Evolutionary conservation across 2,113 vertebrate genomes (phyloP).

Genomic region (Turdus rufiventris): DNA sequence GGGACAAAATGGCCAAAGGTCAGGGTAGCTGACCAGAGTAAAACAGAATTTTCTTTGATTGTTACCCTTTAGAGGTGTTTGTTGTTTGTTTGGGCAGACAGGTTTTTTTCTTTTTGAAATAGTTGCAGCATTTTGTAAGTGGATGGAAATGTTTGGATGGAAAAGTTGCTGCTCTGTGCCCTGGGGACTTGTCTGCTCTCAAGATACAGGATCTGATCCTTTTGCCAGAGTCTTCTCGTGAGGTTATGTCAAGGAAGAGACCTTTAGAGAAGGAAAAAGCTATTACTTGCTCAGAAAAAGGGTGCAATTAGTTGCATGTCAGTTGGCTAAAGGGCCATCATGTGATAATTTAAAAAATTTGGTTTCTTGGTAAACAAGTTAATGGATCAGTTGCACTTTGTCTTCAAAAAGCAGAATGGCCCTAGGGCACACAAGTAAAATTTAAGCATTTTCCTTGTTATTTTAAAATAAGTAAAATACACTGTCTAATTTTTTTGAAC

Average conservation of each 20-base stretch:
- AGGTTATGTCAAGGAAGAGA: not conserved
- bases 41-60: not conserved
- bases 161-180: not conserved
- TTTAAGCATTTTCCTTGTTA: slow-evolving; percentile 5
- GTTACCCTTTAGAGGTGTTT: not conserved
- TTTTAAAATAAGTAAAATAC: slow-evolving; percentile 3
- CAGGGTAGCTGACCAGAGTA: not conserved
- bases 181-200: not conserved
- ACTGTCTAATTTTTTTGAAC: not conserved
- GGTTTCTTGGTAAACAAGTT: slow-evolving; percentile 37
- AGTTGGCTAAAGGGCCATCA: not conserved
- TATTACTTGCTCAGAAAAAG: not conserved
- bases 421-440: not conserved
- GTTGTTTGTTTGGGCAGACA: not conserved
- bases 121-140: not conserved
- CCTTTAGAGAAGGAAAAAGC: not conserved
- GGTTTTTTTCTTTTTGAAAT: not conserved
- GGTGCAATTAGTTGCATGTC: not conserved
- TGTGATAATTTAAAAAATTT: not conserved
- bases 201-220: not conserved
- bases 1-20: not conserved
- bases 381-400: not conserved
- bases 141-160: not conserved
- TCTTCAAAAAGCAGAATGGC: slow-evolving; percentile 35
- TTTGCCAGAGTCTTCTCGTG: not conserved